Conservation (phyloP, 2,888 invertebrate genomes). For the Ichneumoninae sp. region DNA sequence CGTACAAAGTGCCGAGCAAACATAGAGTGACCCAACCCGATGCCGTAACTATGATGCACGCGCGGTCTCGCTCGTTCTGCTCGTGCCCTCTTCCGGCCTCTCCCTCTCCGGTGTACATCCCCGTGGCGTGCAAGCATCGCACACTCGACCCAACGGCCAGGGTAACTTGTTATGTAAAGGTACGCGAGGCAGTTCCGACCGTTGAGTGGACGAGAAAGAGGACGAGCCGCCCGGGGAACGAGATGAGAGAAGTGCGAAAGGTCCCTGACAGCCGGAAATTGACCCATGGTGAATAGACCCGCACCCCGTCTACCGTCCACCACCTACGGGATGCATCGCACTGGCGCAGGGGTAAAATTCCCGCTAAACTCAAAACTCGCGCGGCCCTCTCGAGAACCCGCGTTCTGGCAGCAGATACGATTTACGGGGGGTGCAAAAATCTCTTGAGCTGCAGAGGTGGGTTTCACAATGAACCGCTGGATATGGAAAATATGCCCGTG, state of each 20-base stretch:
- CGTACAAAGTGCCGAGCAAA: slow-evolving; percentile 55
- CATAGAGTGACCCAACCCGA: slow-evolving; percentile 32
- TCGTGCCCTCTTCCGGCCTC: background rate
- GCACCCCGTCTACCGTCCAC: background rate
- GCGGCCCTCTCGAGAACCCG: slow-evolving; percentile 17
- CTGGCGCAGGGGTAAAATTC: slow-evolving; percentile 58
- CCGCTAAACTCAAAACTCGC: slow-evolving; percentile 43
- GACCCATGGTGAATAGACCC: slow-evolving; percentile 45
- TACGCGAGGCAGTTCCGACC: slow-evolving; percentile 11
- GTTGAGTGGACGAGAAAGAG: slow-evolving; percentile 33
- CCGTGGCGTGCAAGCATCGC: slow-evolving; percentile 46
- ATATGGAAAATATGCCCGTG: slow-evolving; percentile 46
- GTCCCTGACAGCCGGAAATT: slow-evolving; percentile 64
- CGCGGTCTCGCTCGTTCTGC: background rate
- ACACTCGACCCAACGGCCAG: slow-evolving; percentile 49
- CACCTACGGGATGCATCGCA: slow-evolving; percentile 8
- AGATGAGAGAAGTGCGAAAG: slow-evolving; percentile 52
- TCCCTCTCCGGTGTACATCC: background rate
- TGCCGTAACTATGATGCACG: slow-evolving; percentile 8
- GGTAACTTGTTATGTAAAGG: slow-evolving; percentile 50
- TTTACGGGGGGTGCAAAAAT: slow-evolving; percentile 63
- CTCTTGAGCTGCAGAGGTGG: slow-evolving; percentile 32
- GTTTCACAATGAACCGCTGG: slow-evolving; percentile 28
- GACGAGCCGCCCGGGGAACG: slow-evolving; percentile 22
- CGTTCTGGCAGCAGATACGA: slow-evolving; percentile 48